Evolutionary conservation across 1,140 invertebrate species (phyloP), one percentile per base, ranked within the genome.

Genomic region (Diachasmimorpha longicaudata): DNA sequence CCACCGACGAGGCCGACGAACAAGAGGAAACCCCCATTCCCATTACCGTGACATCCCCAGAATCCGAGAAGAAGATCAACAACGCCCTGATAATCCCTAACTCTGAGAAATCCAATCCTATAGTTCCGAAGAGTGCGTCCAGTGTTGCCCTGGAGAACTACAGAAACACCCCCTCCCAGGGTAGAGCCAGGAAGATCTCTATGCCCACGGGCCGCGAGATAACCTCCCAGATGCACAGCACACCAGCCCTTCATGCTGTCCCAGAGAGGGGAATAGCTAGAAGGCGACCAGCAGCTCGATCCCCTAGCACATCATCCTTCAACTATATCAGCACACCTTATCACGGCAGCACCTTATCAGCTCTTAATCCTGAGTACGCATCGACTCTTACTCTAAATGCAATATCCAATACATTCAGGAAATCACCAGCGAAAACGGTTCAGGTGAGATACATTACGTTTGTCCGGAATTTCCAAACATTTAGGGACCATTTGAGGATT

Each of bases 281-380:
- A 16, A 79, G 84, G 5, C 83, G 86, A 52, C 84, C 85, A 21
- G 91, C 93, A 0, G 91, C 91, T 77, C 89, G 93, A 0, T 93
- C 93, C n/a, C 93, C 93, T 0, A 94, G 94, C 4, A 93, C 92
- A 0, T 95, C 94, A 37, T 95, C 94, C 21, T 95, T 96, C 81
- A 92, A 95, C 77, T 96, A 96, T 79, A 91, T 96, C 79, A 94
- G 93, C 31, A 96, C 95, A 0, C 93, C 94, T 0, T 96, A 95
- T 82, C 95, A 96, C 79, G 95, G 95, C 0, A 95, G 94, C 46
- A 95, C 94, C 0, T 78, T 95, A 1, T 95, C 94, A 0, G 93
- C 93, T 0, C 89, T 95, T 42, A 93, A 95, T 83, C 93, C 93
- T 0, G 93, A 95, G 80, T 93, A 93, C 78, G 93, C 94, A 0